Conservation (phyloP, 1,140 invertebrate species). For the Hermetia illucens region DNA sequence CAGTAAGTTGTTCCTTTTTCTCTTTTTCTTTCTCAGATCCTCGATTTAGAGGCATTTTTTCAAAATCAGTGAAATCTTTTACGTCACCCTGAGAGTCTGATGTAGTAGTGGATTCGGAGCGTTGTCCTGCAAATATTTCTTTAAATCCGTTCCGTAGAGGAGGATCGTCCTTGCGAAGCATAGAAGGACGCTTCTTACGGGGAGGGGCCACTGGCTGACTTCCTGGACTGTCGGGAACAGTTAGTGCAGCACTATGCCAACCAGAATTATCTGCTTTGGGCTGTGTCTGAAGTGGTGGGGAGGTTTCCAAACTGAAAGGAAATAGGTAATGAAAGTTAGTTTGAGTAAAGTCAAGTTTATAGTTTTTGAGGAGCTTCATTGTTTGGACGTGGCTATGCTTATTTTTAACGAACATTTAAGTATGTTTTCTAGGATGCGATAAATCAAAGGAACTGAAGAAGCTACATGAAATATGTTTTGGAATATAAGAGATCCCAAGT, state of each 20-base stretch:
- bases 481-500: no score
- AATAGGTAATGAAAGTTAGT: no score
- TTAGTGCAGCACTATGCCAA: not conserved
- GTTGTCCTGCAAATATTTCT: not conserved
- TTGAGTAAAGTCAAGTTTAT: no score
- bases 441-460: no score
- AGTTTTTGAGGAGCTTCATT: no score
- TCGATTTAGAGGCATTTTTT: no score
- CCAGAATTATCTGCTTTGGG: not conserved
- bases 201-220: not conserved
- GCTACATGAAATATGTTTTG: no score
- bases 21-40: no score
- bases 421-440: no score
- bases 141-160: not conserved
- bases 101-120: not conserved
- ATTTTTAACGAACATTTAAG: no score
- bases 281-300: not conserved
- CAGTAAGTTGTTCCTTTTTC: no score
- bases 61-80: not conserved
- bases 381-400: no score
- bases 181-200: not conserved
- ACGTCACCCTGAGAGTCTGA: not conserved
- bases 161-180: not conserved
- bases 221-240: not conserved
- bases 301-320: not conserved